Conservation (phyloP, 64 coral and sea anemone genomes). For the Actinia tenebrosa region DNA sequence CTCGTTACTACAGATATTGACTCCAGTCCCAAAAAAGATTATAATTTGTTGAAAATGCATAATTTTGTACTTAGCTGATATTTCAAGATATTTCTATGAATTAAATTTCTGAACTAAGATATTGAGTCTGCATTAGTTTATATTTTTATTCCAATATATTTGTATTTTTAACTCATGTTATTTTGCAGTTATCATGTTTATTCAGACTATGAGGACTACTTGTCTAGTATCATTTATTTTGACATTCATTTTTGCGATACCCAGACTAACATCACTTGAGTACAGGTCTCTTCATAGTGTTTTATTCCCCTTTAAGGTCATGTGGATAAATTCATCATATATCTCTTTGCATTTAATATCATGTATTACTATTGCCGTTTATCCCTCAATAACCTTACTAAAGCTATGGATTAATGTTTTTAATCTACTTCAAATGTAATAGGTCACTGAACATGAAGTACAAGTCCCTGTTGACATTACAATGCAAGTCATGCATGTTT, state of each 20-base stretch:
- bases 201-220: neutral
- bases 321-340: neutral
- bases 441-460: neutral
- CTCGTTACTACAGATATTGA: neutral
- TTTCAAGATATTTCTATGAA: too few relatives aligned
- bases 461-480: neutral
- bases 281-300: neutral
- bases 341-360: neutral
- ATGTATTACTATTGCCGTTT: neutral
- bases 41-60: neutral
- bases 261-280: neutral
- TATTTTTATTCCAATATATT: neutral
- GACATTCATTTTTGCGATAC: neutral
- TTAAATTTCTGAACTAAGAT: too few relatives aligned
- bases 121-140: neutral
- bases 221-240: neutral
- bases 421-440: neutral
- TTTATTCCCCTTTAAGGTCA: neutral
- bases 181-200: conserved; percentile 7
- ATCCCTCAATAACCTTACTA: neutral
- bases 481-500: neutral
- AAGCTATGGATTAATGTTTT: neutral
- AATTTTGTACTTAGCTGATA: too few relatives aligned
- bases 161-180: neutral
- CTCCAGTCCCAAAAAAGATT: neutral